Conservation (phyloP, 2,888 invertebrate species). For the Chironomus tentans region DNA sequence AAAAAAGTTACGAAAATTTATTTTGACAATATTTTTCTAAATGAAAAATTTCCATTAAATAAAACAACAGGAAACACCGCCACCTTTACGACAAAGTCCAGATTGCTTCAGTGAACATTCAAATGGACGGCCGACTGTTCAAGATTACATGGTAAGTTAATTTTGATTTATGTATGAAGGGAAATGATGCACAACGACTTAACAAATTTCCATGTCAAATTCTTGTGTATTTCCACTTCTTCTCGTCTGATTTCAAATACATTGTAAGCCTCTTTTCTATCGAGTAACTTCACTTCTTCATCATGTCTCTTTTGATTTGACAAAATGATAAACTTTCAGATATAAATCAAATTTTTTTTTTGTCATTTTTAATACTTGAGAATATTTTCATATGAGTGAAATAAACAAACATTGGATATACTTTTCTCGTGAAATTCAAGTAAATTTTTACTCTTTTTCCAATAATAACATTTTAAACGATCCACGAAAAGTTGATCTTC, state of each 20-base stretch:
- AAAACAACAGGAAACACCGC: conserved; percentile 29
- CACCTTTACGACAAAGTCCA: conserved; percentile 36
- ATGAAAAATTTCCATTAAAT: neutral
- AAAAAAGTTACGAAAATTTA: neutral
- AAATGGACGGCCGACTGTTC: conserved; percentile 37
- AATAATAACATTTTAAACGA: no score
- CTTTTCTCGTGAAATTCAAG: no score
- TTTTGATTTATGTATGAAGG: neutral
- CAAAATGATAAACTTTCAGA: conserved; percentile 12
- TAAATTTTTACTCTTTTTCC: no score
- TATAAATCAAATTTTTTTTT: conserved; percentile 6
- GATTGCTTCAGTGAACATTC: conserved; percentile 38
- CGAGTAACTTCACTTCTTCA: neutral
- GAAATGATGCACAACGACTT: neutral
- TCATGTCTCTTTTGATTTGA: conserved; percentile 12
- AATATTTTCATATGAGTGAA: neutral
- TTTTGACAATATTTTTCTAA: neutral
- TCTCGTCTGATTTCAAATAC: no score
- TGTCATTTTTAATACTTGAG: neutral
- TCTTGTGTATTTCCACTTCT: neutral
- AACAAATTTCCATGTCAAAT: conserved; percentile 1
- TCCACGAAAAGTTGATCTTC: no score
- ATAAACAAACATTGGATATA: neutral
- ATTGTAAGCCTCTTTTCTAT: no score
- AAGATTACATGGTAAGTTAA: conserved; percentile 41